Evolutionary conservation across 1,140 invertebrate species (phyloP), one percentile per base, ranked within the genome.

Genomic region (Meloidogyne chitwoodi): DNA sequence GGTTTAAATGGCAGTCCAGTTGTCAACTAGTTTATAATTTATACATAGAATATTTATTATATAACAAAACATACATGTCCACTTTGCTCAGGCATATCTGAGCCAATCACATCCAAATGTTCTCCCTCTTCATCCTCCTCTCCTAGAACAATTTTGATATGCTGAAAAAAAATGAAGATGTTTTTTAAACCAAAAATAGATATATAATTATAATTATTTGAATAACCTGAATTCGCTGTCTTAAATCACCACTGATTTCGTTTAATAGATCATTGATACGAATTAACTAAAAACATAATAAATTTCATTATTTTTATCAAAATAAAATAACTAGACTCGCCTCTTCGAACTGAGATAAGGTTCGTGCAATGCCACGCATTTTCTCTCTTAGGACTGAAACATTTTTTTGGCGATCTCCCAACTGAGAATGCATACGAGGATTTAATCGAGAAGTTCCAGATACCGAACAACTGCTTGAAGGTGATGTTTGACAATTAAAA

Each of bases 111-210:
- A 38, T 63, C n/a, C 11, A 22, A 44, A 22, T 77, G 29, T 44
- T 77, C 48, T 29, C 61, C 62, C 31, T 48, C 48, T 22, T 63
- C 76, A 27, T 76, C 77, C 66, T 72, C 73, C 63, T 80, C 87
- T 26, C 75, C 83, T 31, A 85, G 69, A 12, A 83, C 74, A n/a
- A 74, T 61, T 61, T 87, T 86, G 66, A 85, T 78, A 22, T 81
- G 77, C 11, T 79, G 78, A 38, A 38, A 38, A 38, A 6, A n/a
- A n/a, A n/a, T n/a, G n/a, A n/a, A n/a, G n/a, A n/a, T n/a, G n/a
- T n/a, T n/a, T n/a, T n/a, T n/a, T n/a, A n/a, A n/a, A n/a, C n/a
- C n/a, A n/a, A n/a, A 38, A 2, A 31, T 31, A 31, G 10, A 38
- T 38, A 10, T 38, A 38, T 38, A n/a, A n/a, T n/a, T n/a, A n/a